Evolutionary conservation across 2,113 vertebrate species (phyloP).

Genomic region (Trogon melanurus): DNA sequence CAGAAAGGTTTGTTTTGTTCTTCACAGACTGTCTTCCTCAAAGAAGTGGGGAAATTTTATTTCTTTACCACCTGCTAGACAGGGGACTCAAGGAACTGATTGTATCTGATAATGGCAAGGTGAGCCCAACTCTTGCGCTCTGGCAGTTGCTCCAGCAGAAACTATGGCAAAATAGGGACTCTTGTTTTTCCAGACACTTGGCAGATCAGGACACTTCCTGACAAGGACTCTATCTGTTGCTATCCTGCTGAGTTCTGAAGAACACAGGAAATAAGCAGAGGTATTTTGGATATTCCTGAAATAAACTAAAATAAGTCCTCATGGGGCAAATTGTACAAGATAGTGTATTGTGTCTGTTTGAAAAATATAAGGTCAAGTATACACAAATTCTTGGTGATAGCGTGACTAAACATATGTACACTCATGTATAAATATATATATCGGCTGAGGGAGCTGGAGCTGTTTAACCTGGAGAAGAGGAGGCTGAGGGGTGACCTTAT

Average conservation of each 20-base stretch:
- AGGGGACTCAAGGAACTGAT: not conserved
- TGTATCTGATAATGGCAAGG: not conserved
- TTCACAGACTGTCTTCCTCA: not conserved
- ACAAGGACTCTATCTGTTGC: not conserved
- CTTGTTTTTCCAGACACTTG: slow-evolving; percentile 40
- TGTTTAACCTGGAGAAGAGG: no score
- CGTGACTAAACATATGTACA: not conserved
- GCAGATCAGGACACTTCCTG: not conserved
- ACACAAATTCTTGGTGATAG: not conserved
- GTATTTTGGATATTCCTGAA: slow-evolving; percentile 24
- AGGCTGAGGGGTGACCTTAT: no score
- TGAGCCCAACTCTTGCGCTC: not conserved
- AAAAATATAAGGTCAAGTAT: slow-evolving; percentile 12
- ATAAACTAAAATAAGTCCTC: not conserved
- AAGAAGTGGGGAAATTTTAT: not conserved
- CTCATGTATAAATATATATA: not conserved
- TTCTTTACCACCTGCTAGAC: not conserved
- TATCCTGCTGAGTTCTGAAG: slow-evolving; percentile 13
- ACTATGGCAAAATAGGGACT: not conserved
- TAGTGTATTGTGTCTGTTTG: not conserved
- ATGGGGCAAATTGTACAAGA: not conserved
- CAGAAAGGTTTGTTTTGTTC: not conserved
- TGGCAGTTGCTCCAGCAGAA: not conserved
- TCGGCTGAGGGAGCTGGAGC: no score
- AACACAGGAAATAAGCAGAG: slow-evolving; percentile 7